phyloP scores from a whole-genome alignment of 2,113 vertebrate genomes.

The Periophthalmus modestus region DNA sequence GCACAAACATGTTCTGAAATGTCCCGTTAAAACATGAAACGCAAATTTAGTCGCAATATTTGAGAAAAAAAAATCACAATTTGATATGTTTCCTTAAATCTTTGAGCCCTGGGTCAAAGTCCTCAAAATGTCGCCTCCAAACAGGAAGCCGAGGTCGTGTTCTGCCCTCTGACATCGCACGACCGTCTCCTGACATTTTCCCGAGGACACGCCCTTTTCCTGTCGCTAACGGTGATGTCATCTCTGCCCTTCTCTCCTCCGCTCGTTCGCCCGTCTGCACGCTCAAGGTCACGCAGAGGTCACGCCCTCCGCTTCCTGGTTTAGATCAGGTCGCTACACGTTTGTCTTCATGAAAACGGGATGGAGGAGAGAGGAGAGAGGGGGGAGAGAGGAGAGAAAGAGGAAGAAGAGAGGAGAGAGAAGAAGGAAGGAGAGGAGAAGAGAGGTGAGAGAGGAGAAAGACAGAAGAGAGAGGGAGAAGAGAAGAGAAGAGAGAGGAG shows the following conservation, averaged over 20 bases:
- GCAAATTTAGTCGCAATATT: too few species aligned
- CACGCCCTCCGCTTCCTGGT: constrained; percentile 33
- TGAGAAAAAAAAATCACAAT: too few species aligned
- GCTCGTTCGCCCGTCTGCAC: background rate
- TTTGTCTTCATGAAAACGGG: constrained; percentile 47
- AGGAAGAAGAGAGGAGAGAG: background rate
- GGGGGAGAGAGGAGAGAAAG: too few species aligned
- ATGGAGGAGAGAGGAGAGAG: constrained; percentile 30
- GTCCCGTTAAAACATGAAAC: too few species aligned
- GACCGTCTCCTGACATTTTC: background rate
- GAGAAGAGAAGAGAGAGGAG: background rate
- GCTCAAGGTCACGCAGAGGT: constrained; percentile 79
- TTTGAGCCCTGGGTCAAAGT: too few species aligned
- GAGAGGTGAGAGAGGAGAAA: too few species aligned
- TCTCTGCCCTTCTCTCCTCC: background rate
- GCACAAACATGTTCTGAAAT: too few species aligned
- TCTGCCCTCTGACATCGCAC: background rate
- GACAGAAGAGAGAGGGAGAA: too few species aligned
- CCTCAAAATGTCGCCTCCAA: too few species aligned
- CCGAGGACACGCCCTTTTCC: background rate
- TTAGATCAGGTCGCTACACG: constrained; percentile 26
- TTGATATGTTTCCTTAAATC: too few species aligned
- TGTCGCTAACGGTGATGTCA: background rate
- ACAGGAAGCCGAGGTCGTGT: too few species aligned
- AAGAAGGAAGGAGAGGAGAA: too few species aligned